Conservation (phyloP, 2,113 vertebrate species). For the Eurypyga helias region DNA sequence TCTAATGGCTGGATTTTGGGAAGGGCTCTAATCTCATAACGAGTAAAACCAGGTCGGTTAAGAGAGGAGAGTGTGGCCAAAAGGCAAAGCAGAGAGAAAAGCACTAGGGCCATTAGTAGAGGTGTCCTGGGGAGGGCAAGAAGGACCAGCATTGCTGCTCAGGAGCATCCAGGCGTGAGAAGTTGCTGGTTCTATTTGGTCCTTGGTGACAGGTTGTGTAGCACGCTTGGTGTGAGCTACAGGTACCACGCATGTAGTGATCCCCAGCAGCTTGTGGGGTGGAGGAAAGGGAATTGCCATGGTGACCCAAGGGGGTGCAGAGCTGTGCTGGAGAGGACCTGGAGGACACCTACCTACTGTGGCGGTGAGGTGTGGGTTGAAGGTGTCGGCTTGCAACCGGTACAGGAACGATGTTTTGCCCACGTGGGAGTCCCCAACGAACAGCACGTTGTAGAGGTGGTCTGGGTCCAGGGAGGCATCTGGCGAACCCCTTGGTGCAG, state of each 20-base stretch:
- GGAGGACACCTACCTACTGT: slow-evolving; percentile 85
- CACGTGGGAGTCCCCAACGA: slow-evolving; percentile 88
- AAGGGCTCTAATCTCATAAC: not conserved
- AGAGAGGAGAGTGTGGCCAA: not conserved
- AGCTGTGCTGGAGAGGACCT: not conserved
- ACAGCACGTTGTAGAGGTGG: slow-evolving; percentile 83
- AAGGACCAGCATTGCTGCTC: not conserved
- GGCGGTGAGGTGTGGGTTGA: slow-evolving; percentile 67
- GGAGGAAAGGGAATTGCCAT: not conserved
- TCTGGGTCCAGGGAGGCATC: slow-evolving; percentile 48
- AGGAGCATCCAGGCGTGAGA: not conserved
- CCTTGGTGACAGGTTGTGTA: not conserved
- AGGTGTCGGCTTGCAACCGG: slow-evolving; percentile 78
- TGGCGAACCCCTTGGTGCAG: not conserved
- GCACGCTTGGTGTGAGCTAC: accelerated
- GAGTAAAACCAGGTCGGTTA: not conserved
- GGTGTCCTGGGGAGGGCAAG: not conserved
- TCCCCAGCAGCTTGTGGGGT: not conserved
- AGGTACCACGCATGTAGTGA: accelerated
- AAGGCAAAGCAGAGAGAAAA: not conserved
- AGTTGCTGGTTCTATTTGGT: too few relatives aligned
- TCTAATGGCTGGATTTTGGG: not conserved
- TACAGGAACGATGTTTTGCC: slow-evolving; percentile 93
- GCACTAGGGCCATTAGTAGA: not conserved
- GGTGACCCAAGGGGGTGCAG: accelerated